Conservation (phyloP, 2,888 invertebrate species). For the Melieria picta region DNA sequence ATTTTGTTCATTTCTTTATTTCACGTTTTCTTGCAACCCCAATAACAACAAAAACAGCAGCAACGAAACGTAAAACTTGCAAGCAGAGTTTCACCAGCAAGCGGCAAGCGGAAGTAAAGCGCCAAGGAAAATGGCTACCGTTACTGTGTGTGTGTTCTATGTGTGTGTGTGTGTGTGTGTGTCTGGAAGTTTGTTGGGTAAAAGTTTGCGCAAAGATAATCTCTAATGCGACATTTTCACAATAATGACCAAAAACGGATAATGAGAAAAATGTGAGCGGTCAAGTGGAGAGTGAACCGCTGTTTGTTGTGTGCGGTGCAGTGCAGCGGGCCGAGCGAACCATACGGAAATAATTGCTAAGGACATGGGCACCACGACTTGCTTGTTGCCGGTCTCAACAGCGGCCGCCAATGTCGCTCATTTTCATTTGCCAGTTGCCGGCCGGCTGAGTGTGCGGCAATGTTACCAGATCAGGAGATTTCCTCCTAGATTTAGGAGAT, state of each 20-base stretch:
- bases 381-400: no score
- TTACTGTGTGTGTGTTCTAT: background rate
- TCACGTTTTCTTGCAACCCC: constrained; percentile 15
- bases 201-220: constrained; percentile 60
- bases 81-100: background rate
- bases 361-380: background rate
- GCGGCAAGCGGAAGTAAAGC: constrained; percentile 23
- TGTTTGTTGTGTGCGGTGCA: background rate
- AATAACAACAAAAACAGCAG: background rate
- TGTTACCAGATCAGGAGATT: no score
- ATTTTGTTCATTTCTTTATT: constrained; percentile 26
- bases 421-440: background rate
- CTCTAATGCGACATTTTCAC: constrained; percentile 61
- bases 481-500: no score
- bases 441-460: background rate
- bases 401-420: background rate
- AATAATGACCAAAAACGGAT: constrained; percentile 53
- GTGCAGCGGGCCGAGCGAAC: background rate
- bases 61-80: constrained; percentile 2
- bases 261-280: constrained; percentile 25
- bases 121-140: constrained; percentile 8
- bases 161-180: background rate
- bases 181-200: constrained; percentile 36
- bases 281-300: constrained; percentile 9
- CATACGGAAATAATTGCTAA: constrained; percentile 7